These are phyloP conservation scores for Grallaria varia DNA, from an alignment of 2,113 vertebrate species.

Conservation along the genomic window DNA sequence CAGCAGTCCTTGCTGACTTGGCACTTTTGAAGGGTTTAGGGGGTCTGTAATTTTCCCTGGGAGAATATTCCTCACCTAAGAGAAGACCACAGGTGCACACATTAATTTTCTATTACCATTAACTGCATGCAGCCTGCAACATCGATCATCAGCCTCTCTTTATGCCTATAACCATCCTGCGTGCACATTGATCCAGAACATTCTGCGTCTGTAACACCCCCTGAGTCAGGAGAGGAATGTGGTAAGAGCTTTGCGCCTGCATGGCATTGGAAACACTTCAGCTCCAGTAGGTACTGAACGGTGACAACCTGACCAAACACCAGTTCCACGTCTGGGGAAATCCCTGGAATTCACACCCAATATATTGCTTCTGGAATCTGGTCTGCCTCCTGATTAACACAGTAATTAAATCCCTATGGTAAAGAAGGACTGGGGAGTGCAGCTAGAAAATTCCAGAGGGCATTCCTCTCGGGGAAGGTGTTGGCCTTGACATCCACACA, in stretches of 20 bases:
- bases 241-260: not conserved
- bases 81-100: conserved; percentile 30
- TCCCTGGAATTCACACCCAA: not conserved
- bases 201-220: not conserved
- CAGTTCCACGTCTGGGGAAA: not conserved
- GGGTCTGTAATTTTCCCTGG: conserved; percentile 44
- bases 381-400: not conserved
- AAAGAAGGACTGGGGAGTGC: not conserved
- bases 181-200: conserved; percentile 9
- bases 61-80: conserved; percentile 43
- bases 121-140: conserved; percentile 17
- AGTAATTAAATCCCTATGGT: not conserved
- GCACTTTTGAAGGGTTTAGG: conserved; percentile 34
- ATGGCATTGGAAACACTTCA: not conserved
- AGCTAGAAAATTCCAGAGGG: not conserved
- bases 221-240: not conserved
- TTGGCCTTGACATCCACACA: not conserved
- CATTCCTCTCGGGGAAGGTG: not conserved
- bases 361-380: not conserved
- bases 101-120: conserved; percentile 55
- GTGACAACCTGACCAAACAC: not conserved
- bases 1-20: conserved; percentile 38
- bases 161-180: not conserved
- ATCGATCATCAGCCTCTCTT: conserved; percentile 9
- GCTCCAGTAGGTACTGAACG: not conserved